phyloP scores from a whole-genome alignment of 2,797 vertebrate species.

The Pitangus sulphuratus region DNA sequence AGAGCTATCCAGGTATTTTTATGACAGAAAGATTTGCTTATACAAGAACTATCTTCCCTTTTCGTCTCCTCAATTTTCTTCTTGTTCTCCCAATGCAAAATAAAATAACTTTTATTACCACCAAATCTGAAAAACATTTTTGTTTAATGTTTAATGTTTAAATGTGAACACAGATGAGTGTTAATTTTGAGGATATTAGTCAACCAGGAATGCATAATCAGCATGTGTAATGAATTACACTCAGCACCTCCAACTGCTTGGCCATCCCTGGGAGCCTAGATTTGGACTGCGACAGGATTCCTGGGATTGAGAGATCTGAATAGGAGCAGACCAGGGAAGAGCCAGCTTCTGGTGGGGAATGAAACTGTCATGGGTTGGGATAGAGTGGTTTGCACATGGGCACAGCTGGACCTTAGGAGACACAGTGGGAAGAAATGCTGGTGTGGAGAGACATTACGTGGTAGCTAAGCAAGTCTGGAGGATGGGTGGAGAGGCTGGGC shows the following conservation, averaged over 20 bases:
- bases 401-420: not conserved
- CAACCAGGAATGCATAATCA: not conserved
- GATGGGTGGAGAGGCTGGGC: not conserved
- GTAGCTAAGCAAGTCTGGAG: not conserved
- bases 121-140: not conserved
- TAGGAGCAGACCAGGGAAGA: not conserved
- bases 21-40: not conserved
- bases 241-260: not conserved
- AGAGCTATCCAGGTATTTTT: not conserved
- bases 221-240: not conserved
- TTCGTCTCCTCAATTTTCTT: not conserved
- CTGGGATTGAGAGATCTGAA: accelerated
- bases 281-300: not conserved
- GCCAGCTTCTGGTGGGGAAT: not conserved
- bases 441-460: accelerated
- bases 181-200: not conserved
- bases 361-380: not conserved
- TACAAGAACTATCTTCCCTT: not conserved
- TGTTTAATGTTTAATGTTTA: not conserved
- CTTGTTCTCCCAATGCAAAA: not conserved
- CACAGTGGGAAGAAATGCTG: not conserved
- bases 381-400: accelerated
- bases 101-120: not conserved
- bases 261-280: not conserved
- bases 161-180: not conserved